Base-by-base conservation (phyloP, 2,888 invertebrate genomes). In the Endotricha flammealis region DNA sequence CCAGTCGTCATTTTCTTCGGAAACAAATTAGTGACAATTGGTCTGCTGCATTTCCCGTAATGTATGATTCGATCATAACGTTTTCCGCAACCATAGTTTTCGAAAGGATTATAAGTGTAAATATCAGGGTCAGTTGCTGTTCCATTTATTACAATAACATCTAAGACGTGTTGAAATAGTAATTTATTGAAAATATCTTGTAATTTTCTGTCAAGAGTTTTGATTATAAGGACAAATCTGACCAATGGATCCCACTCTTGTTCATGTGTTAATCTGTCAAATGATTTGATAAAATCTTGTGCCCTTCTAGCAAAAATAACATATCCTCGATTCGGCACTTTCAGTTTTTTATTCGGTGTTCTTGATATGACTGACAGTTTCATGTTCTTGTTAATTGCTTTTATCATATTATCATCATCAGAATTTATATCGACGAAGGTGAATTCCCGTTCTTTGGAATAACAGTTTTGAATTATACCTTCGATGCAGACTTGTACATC, bases 91-190 rank as follows among this genome's bases (percentile, higher is more conserved):
- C 53, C 49, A 17, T 55, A 53, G 24, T 64, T 54, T 23, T 59
- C 61, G 17, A 50, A 66, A 1, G 64, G 58, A 38, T 65, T 55
- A 32, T 64, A 67, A 0, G 61, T 53, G 32, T 53, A 64, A n/a
- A 64, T 12, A 3, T 46, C 20, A 7, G 46, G 44, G 12, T 53
- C 41, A 2, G 14, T 10, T 2, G n/a, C n/a, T n/a, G 34, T 44
- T 29, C 46, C 48, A 9, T 52, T 44, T 2, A 65, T 6, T 5
- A 63, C 30, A 2, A 61, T 16, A 6, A 55, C 54, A 10, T 57
- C 44, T 1, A 41, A 12, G 0, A 62, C 48, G 12, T 55, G 58
- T 8, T 43, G 12, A 4, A 37, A 29, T 7, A 65, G 24, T 12
- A 66, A 38, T 5, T 42, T 25, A 9, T 63, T 35, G 34, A 68